Conservation (phyloP, 92 coral and sea anemone species). For the Pocillopora meandrina region DNA sequence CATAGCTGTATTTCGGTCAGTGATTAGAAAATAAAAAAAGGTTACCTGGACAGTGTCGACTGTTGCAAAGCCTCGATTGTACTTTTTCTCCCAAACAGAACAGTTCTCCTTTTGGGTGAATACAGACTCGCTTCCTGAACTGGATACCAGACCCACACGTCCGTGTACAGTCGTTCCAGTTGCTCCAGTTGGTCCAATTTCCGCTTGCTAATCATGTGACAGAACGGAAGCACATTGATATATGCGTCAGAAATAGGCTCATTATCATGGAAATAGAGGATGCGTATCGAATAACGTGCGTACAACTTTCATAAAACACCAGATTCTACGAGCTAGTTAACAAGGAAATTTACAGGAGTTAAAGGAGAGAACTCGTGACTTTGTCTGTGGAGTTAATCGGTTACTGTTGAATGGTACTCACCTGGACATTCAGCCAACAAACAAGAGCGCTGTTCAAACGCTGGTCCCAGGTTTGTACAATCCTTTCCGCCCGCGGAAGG, state of each 20-base stretch:
- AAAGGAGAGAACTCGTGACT: no score
- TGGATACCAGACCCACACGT: slow-evolving; percentile 92
- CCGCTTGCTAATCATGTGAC: slow-evolving; percentile 63
- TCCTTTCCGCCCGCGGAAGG: slow-evolving; percentile 93
- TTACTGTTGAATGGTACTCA: not conserved
- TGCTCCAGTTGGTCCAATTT: slow-evolving; percentile 85
- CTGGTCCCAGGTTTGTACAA: slow-evolving; percentile 91
- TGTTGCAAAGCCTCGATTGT: slow-evolving; percentile 81
- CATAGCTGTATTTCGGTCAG: no score
- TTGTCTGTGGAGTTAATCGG: not conserved
- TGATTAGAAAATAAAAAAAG: not conserved
- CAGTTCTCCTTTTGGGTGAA: slow-evolving; percentile 59
- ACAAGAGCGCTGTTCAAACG: slow-evolving; percentile 93
- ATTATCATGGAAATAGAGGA: no score
- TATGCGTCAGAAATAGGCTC: no score
- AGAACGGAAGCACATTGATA: not conserved
- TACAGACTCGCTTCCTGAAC: slow-evolving; percentile 83
- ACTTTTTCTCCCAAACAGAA: slow-evolving; percentile 85
- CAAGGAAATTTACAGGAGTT: no score
- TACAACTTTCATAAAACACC: no score
- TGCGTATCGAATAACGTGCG: no score
- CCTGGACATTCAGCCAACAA: slow-evolving; percentile 70
- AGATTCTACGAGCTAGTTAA: no score
- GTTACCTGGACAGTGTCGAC: slow-evolving; percentile 93
- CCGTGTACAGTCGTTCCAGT: slow-evolving; percentile 83